phyloP scores from a whole-genome alignment of 2,888 invertebrate genomes.

The Carterocephalus palaemon region DNA sequence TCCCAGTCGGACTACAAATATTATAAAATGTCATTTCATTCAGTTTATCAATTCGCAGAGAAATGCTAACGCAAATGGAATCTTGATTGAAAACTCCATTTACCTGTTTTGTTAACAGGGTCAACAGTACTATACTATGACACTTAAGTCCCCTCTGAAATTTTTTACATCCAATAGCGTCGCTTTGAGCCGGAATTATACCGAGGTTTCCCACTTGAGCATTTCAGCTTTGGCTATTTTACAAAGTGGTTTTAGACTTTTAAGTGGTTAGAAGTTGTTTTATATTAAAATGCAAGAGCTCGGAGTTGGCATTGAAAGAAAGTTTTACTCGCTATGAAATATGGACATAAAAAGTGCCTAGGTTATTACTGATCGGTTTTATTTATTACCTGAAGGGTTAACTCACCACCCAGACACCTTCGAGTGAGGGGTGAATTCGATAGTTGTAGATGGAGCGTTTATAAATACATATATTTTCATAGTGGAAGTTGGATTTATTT shows the following conservation, averaged over 20 bases:
- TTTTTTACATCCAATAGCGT: conserved; percentile 9
- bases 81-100: conserved; percentile 16
- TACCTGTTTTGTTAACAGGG: conserved; percentile 15
- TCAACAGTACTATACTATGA: conserved; percentile 15
- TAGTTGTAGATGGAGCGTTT: no score
- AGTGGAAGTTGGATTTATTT: no score
- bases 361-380: no score
- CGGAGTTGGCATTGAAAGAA: no score
- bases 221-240: conserved; percentile 13
- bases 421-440: no score
- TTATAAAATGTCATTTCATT: not conserved
- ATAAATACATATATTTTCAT: no score
- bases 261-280: conserved; percentile 5
- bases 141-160: conserved; percentile 10
- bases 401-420: no score
- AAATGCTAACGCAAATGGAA: not conserved
- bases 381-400: no score
- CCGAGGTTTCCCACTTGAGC: conserved; percentile 13
- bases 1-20: not conserved
- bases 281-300: not conserved
- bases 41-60: not conserved
- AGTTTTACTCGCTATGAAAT: no score
- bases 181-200: conserved; percentile 16
- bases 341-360: no score
- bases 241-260: conserved; percentile 10